Evolutionary conservation across 2,113 vertebrate genomes (phyloP), one percentile per base, ranked within the genome.

Genomic region (Orthonyx spaldingii): DNA sequence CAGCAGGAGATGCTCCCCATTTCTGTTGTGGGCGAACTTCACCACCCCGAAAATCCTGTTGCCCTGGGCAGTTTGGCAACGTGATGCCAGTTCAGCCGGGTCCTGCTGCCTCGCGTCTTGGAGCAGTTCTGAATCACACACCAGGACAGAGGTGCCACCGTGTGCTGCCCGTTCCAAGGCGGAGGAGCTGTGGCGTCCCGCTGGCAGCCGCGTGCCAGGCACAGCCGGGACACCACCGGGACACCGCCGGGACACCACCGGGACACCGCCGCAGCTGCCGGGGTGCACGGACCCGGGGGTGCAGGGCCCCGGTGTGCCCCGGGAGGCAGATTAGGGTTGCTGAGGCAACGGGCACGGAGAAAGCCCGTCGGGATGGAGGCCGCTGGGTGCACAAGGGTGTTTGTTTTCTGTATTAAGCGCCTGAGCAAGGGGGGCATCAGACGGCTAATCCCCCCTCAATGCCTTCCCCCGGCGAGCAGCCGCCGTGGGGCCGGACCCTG

Each of bases 331-430:
- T 94, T 95, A 96, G 57, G 80, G 94, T 95, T 90, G 91, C 95
- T 95, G 16, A 68, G 96, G 94, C 95, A 97, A 96, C 96, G 21
- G 74, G 89, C 93, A 82, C 0, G 18, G 89, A 94, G 94, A 95
- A 94, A 89, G 78, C 76, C 74, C 44, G 80, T 87, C 95, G 89
- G 89, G 91, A 87, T 81, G 28, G 86, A 90, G 65, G 92, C 91
- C 47, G 69, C 80, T 35, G 60, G 83, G 93, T 7, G 82, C 84
- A 89, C 87, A 96, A 91, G 93, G 89, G 84, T 93, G 94, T 95
- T 96, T 96, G 95, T 92, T 96, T 95, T 96, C 93, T 24, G 89
- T 65, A 94, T 95, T 94, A 96, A 96, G 94, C 52, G 86, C 80
- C 76, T 79, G 86, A 92, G 93, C 37, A 11, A 81, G 65, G 71